Conservation (phyloP, 2,888 invertebrate genomes). For the Thelaira solivaga region DNA sequence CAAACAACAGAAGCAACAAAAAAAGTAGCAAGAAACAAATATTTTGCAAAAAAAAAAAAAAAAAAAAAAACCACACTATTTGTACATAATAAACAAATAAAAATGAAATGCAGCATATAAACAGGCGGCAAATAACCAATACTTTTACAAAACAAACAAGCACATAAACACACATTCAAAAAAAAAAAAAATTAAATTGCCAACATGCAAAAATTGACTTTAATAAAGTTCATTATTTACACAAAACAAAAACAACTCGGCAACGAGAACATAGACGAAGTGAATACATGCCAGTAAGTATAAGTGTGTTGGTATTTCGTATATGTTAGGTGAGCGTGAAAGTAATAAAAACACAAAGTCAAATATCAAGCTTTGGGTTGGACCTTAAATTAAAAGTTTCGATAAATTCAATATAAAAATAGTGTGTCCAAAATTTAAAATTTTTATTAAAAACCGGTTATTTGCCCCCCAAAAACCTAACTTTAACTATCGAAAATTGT, state of each 20-base stretch:
- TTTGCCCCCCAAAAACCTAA: too few species aligned
- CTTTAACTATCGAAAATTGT: too few species aligned
- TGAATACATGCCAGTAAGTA: too few species aligned
- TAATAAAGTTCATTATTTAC: conserved; percentile 11
- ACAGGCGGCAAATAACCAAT: background rate
- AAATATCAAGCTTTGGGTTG: too few species aligned
- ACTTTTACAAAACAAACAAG: too few species aligned
- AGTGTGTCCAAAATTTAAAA: too few species aligned
- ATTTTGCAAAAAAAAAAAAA: background rate
- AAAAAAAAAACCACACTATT: background rate
- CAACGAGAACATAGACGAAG: too few species aligned
- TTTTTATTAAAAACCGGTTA: too few species aligned
- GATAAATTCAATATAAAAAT: too few species aligned
- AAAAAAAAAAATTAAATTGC: background rate
- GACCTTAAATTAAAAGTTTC: too few species aligned
- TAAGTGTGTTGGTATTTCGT: background rate
- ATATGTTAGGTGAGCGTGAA: background rate
- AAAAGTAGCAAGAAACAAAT: background rate
- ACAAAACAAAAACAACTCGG: background rate
- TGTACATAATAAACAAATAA: background rate
- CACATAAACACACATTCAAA: background rate
- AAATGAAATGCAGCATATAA: background rate
- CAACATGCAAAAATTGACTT: background rate
- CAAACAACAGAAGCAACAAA: background rate
- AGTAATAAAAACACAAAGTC: background rate